These are phyloP conservation scores for Agriopis aurantiaria DNA, from an alignment of 2,888 invertebrate species.

Conservation along the genomic window DNA sequence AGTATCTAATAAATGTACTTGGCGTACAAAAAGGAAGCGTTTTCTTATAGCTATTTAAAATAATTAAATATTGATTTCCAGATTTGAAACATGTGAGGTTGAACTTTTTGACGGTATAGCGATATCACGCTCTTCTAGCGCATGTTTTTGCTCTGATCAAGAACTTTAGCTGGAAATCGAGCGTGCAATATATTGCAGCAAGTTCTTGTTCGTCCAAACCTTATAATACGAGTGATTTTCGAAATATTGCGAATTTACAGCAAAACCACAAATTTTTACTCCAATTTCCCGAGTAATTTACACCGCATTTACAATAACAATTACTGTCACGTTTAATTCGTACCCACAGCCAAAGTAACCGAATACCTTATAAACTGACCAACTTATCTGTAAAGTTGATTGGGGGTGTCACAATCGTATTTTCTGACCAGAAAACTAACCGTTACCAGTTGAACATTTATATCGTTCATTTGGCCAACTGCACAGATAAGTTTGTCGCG, in stretches of 20 bases:
- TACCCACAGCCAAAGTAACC: constrained; percentile 32
- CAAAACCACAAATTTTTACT: background rate
- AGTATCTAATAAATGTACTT: too few species aligned
- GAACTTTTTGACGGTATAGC: background rate
- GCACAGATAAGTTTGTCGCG: background rate
- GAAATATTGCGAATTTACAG: background rate
- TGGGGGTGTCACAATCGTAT: background rate
- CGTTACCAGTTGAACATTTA: background rate
- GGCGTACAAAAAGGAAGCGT: too few species aligned
- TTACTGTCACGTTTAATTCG: constrained; percentile 39
- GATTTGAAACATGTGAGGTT: background rate
- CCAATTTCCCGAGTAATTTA: constrained; percentile 4
- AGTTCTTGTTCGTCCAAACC: background rate
- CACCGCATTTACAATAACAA: constrained; percentile 16
- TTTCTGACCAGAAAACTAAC: background rate
- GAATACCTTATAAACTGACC: constrained; percentile 10
- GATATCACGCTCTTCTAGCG: background rate
- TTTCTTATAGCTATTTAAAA: too few species aligned
- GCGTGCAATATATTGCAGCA: background rate
- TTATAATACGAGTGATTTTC: background rate
- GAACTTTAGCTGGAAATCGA: too few species aligned
- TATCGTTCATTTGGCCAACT: background rate
- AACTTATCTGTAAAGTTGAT: background rate
- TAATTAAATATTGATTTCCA: too few species aligned
- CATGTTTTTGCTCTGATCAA: background rate